Base-by-base conservation (phyloP, 2,888 invertebrate genomes). In the Hydrotaea cyrtoneurina region DNA sequence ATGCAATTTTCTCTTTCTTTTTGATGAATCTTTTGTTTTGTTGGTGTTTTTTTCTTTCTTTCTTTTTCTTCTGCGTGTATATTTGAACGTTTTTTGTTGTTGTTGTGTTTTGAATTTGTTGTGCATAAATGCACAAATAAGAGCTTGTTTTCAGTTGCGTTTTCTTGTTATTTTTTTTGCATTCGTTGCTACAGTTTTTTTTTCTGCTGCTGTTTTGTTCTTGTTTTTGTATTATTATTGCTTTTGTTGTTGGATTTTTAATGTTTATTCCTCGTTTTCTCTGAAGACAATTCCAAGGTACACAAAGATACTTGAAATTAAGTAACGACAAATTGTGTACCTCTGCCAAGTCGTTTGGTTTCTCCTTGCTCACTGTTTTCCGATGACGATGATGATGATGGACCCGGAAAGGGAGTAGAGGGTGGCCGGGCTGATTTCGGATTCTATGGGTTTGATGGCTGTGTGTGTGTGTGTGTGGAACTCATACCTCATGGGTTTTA, bases 71-170 rank as follows among this genome's bases (percentile, higher is more conserved):
- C 59, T 26, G 23, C 59, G 23, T 50, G n/a, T 50, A 50, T 59
- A 26, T 59, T 59, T 59, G 26, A 26, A 26, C 21, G 69, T 43
- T 66, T 64, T 36, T 23, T n/a, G 64, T 64, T 21, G 43, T 13
- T 66, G 66, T 11, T 69, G 69, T 46, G n/a, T 79, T 82, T 83
- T 83, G 57, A 73, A 59, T 83, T 77, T 83, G 80, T 77, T 83
- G 80, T 84, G 82, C 85, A 85, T 85, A 79, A 82, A 85, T 85
- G 85, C 85, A 85, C 85, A 85, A 77, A 82, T 82, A 85, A 85
- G 82, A 85, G 85, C 82, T 79, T 82, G 82, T 66, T 74, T 62
- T 39, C 39, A 39, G 7, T 4, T 39, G 39, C 1, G 39, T 10
- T 62, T 46, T 31, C 13, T 62, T 8, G 43, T 23, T n/a, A n/a